phyloP scores from a whole-genome alignment of 2,797 vertebrate genomes.

The Poecile montanus region DNA sequence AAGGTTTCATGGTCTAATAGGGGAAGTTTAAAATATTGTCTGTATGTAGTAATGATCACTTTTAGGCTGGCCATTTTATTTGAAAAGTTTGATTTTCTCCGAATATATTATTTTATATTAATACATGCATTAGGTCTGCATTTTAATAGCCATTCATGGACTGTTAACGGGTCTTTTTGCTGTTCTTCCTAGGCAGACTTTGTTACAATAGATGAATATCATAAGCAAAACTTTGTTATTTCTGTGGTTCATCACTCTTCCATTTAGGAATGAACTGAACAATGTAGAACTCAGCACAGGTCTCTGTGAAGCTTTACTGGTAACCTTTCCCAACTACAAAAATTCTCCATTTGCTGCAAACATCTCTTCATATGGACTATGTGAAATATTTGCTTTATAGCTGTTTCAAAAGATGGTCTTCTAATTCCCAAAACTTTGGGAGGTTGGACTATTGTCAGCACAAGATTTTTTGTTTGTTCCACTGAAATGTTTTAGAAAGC shows the following conservation, averaged over 20 bases:
- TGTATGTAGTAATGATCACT: not conserved
- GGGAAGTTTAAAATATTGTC: not conserved
- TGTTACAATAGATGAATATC: not conserved
- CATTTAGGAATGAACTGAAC: not conserved
- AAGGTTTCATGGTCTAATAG: not conserved
- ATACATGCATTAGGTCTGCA: not conserved
- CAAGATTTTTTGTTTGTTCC: not conserved
- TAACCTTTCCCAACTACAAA: not conserved
- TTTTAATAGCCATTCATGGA: not conserved
- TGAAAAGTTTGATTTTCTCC: not conserved
- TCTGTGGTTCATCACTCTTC: not conserved
- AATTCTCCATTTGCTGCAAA: not conserved
- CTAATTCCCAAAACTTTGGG: not conserved
- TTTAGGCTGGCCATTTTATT: not conserved
- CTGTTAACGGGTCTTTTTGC: not conserved
- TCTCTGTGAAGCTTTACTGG: not conserved
- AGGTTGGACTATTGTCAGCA: not conserved
- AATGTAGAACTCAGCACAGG: not conserved
- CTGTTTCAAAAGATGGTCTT: not conserved
- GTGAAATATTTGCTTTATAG: not conserved
- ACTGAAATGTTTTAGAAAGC: not conserved
- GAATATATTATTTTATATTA: not conserved
- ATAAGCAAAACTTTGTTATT: not conserved
- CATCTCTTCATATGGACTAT: not conserved
- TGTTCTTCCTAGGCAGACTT: not conserved